These are phyloP conservation scores for Cardiocondyla obscurior DNA, from an alignment of 1,140 invertebrate species.

Conservation along the genomic window DNA sequence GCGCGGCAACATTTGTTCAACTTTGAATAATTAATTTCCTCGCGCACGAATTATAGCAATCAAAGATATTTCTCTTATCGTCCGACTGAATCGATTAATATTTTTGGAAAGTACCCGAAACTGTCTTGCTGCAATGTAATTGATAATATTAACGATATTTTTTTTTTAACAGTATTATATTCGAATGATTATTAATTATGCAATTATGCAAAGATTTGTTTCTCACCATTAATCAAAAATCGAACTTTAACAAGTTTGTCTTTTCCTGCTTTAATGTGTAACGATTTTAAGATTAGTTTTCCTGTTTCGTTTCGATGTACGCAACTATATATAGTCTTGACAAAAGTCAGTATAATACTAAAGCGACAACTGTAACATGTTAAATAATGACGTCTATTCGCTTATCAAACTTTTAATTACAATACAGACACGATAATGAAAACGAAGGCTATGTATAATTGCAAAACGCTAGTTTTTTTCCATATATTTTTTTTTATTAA, in stretches of 20 bases:
- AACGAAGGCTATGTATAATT: not conserved
- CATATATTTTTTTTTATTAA: not conserved
- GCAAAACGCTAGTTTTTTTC: not conserved
- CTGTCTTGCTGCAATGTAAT: not conserved
- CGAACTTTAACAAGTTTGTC: no score
- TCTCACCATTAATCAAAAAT: no score
- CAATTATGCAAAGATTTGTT: no score
- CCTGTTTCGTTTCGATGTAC: not conserved
- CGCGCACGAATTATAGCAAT: not conserved
- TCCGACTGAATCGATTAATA: not conserved
- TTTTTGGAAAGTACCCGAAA: not conserved
- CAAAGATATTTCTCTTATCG: not conserved
- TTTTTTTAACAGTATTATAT: no score
- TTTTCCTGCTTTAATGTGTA: not conserved
- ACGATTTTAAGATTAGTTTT: not conserved
- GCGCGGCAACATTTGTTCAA: not conserved
- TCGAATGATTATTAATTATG: no score
- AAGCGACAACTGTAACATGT: not conserved
- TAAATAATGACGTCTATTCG: not conserved
- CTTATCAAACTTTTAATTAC: not conserved
- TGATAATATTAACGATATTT: not conserved
- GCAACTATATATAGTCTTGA: not conserved
- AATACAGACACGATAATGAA: not conserved
- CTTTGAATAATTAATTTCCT: constrained; percentile 1
- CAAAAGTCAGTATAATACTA: not conserved